Percentiles rank a stretch among this genome's conserved stretches.
phyloP scores from a whole-genome alignment of 2,888 invertebrate species.

The Minunthozetes semirufus region DNA sequence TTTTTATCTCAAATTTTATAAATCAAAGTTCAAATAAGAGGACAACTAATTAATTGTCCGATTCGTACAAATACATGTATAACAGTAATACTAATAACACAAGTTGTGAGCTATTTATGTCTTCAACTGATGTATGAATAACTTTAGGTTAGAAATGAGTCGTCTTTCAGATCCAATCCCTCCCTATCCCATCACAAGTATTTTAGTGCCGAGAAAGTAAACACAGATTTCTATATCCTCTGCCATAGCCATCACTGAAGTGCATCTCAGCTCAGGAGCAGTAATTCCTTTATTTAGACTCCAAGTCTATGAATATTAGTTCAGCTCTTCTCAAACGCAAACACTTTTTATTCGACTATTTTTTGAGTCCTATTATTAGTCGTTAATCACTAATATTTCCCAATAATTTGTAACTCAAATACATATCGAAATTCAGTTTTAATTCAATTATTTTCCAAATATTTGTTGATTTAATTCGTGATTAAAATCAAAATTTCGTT shows the following conservation, averaged over 20 bases:
- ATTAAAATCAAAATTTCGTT: too few species aligned
- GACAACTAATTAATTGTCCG: not conserved
- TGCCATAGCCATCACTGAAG: not conserved
- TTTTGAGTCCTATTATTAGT: not conserved
- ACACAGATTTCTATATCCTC: not conserved
- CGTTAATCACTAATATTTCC: not conserved
- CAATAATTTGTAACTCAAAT: too few species aligned
- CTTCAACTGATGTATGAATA: not conserved
- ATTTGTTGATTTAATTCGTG: too few species aligned
- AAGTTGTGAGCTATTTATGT: constrained; percentile 23
- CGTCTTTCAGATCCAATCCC: not conserved
- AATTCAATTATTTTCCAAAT: too few species aligned
- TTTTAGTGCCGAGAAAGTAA: not conserved
- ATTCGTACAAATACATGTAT: not conserved
- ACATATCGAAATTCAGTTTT: too few species aligned
- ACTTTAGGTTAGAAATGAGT: not conserved
- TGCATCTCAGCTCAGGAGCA: not conserved
- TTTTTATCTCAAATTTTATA: too few species aligned
- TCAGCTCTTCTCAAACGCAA: not conserved
- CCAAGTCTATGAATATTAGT: not conserved
- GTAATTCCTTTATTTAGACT: constrained; percentile 1
- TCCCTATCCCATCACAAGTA: constrained; percentile 2
- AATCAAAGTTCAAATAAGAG: not conserved
- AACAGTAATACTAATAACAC: not conserved
- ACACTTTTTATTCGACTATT: not conserved